Percentiles rank a stretch among this genome's conserved stretches.
These are phyloP conservation scores for Cordilura impudica DNA, from an alignment of 2,888 invertebrate species.

Conservation along the genomic window DNA sequence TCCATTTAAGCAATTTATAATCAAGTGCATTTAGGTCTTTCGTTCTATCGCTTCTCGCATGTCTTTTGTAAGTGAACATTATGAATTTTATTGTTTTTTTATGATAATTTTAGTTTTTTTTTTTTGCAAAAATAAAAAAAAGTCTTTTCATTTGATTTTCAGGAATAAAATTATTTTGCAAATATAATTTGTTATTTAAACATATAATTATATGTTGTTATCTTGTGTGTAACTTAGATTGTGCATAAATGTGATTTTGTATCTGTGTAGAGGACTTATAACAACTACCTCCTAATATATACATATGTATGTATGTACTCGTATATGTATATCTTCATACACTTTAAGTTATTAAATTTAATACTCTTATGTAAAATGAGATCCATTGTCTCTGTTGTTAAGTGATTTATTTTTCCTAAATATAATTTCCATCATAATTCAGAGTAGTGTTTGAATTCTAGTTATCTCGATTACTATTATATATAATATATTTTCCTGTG, in stretches of 20 bases:
- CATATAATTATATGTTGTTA: slow-evolving; percentile 37
- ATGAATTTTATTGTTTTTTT: slow-evolving; percentile 53
- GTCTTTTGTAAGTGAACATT: slow-evolving; percentile 34
- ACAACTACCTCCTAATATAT: too few relatives aligned
- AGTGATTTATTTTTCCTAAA: too few relatives aligned
- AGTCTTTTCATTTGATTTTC: slow-evolving; percentile 57
- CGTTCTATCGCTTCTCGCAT: not conserved
- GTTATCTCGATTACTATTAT: too few relatives aligned
- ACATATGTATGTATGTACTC: too few relatives aligned
- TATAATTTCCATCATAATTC: too few relatives aligned
- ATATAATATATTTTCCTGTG: too few relatives aligned
- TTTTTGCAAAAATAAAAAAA: slow-evolving; percentile 42
- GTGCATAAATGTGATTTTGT: slow-evolving; percentile 43
- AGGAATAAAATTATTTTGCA: slow-evolving; percentile 52
- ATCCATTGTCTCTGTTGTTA: too few relatives aligned
- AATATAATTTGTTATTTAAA: slow-evolving; percentile 32
- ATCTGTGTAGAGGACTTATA: too few relatives aligned
- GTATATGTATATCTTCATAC: too few relatives aligned
- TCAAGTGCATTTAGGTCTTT: slow-evolving; percentile 30
- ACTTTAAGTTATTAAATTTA: too few relatives aligned
- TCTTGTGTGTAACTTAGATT: slow-evolving; percentile 26
- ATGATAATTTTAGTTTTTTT: slow-evolving; percentile 53
- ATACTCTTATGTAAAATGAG: too few relatives aligned
- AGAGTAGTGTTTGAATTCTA: too few relatives aligned
- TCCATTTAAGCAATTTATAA: slow-evolving; percentile 12